Base-by-base conservation (phyloP, 2,113 vertebrate species). In the Blennius ocellaris region DNA sequence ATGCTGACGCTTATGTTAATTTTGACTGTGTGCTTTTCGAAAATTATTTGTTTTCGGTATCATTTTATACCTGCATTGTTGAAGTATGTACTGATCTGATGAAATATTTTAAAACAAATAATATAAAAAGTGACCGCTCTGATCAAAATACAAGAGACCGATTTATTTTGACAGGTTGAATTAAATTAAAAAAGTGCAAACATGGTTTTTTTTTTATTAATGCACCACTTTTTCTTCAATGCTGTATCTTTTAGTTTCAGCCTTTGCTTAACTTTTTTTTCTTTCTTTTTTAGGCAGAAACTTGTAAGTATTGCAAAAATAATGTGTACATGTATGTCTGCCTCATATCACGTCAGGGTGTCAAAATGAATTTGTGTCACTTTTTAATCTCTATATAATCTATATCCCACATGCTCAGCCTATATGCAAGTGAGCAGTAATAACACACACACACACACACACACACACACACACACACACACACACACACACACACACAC, bases 361-460 rank as follows among this genome's bases (percentile, higher is more conserved):
- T 85, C 37, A 50, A 50, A 16, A 61, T 77, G 48, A 84, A 87
- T 64, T 15, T 55, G 11, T 59, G 38, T 83, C 71, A 82, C 73
- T 68, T 66, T 82, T 10, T 86, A 89, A 89, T 85, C 81, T 58
- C 56, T 49, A 30, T 30, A 49, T 73, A 70, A 84, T 36, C 70
- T 87, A 63, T 62, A 77, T 12, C 60, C 60, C 43, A 48, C 53
- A 75, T 59, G 17, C 50, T 81, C 62, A 73, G 41, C 49, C 36
- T 14, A 60, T 61, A 41, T 38, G 39, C 50, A 83, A 51, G 11
- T 6, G 16, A 62, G 11, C 45, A 68, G 1, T 8, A 58, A 11
- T 14, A 7, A 56, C 47, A 72, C 53, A 50, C 60, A 81, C 53
- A 50, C 60, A 81, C 7, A 56, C 47, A 72, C 53, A 50, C 60